Base-by-base conservation (phyloP, 2,113 vertebrate species). In the Thinocorus orbignyianus region DNA sequence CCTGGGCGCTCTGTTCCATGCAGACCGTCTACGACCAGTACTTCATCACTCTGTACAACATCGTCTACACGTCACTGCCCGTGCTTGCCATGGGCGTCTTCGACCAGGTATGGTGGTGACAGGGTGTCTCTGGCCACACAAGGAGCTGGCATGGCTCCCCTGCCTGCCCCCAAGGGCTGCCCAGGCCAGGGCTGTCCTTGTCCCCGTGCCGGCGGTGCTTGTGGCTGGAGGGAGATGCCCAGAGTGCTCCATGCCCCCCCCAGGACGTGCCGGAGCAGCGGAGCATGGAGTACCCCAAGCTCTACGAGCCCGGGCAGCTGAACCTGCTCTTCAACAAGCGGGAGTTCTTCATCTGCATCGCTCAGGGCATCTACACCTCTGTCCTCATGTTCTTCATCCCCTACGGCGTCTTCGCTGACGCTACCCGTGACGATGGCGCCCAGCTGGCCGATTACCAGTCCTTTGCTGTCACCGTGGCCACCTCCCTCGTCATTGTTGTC, bases 261-360 rank as follows among this genome's bases (percentile, higher is more conserved):
- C 83, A 99, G 99, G 99, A 99, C 1, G 99, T 99, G 89, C 98
- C 99, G 1, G 99, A 99, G 88, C 99, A 99, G 86, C 98, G 98
- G 76, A 99, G 99, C 96, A 97, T 99, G 97, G 99, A 99, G 95
- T 98, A 99, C 94, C 99, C 99, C 7, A 99, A 99, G 93, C 98
- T 99, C 12, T 99, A 99, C 0, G 99, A 99, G 96, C 99, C 99
- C 0, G 99, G 99, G 30, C 99, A 99, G 98, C 98, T 99, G 80
- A 99, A 99, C 96, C 98, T 99, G 70, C 99, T 99, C 85, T 99
- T 99, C 98, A 99, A 99, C 98, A 99, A 99, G 97, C 98, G 98
- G 2, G 99, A 99, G 96, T 99, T 99, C 96, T 99, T 99, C 97
- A 99, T 99, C 98, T 99, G 99, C 98, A 99, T 99, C 4, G 98